Percentiles rank a stretch among this genome's conserved stretches.
Evolutionary conservation across 2,797 vertebrate genomes (phyloP).

Genomic region (Helarctos malayanus): DNA sequence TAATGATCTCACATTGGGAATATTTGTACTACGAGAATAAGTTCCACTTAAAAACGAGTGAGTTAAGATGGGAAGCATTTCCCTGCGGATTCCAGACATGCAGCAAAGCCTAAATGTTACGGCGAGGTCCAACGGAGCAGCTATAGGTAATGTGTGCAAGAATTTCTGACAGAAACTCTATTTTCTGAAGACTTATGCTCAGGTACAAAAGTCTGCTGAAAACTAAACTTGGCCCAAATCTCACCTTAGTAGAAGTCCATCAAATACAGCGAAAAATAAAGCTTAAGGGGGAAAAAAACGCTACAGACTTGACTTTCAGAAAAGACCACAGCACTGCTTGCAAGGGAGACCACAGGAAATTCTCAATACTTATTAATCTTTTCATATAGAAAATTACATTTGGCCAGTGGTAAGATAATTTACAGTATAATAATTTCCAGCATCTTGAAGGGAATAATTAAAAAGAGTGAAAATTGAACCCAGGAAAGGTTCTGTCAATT

Average conservation of each 20-base stretch:
- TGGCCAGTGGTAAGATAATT: constrained; percentile 61
- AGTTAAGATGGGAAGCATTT: background rate
- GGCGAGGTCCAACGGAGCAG: background rate
- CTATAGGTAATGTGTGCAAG: background rate
- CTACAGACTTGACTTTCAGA: constrained; percentile 57
- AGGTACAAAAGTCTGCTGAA: constrained; percentile 66
- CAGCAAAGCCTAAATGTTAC: background rate
- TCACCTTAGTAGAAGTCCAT: constrained; percentile 64
- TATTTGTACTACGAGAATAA: background rate
- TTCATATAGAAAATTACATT: constrained; percentile 60
- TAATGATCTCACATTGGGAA: background rate
- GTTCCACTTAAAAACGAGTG: constrained; percentile 14
- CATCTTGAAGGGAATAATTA: constrained; percentile 53
- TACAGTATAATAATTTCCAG: constrained; percentile 6
- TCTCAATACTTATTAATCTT: constrained; percentile 16
- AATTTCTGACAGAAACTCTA: constrained; percentile 58
- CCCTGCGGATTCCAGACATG: background rate
- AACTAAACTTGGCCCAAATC: constrained; percentile 67
- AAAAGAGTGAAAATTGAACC: background rate
- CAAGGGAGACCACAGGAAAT: constrained; percentile 29
- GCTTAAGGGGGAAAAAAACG: background rate
- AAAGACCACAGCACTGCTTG: background rate
- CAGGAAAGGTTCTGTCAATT: background rate
- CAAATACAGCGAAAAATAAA: constrained; percentile 61
- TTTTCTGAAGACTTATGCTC: constrained; percentile 60